Evolutionary conservation across 1,140 invertebrate genomes (phyloP).

Genomic region (Solenopsis invicta): DNA sequence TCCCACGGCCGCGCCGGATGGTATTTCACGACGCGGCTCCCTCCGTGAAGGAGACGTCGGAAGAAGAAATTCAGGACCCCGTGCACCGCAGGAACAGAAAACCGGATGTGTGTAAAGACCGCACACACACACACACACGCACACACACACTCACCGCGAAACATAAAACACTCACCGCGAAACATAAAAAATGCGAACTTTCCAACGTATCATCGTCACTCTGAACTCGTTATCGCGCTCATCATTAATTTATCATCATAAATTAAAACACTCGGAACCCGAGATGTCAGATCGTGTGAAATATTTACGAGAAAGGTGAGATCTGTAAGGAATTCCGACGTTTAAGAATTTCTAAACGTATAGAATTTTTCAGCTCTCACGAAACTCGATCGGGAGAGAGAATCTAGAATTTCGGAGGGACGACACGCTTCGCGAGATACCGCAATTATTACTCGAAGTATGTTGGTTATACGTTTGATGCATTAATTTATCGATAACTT

Average conservation of each 20-base stretch:
- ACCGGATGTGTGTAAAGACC: constrained; percentile 19
- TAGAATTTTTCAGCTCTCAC: constrained; percentile 10
- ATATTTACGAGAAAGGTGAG: neutral
- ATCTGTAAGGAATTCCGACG: neutral
- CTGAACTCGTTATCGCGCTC: neutral
- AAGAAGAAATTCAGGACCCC: constrained; percentile 39
- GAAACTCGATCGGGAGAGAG: neutral
- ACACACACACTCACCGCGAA: too few relatives aligned
- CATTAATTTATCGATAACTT: neutral
- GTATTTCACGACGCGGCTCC: constrained; percentile 43
- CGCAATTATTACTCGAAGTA: neutral
- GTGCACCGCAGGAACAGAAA: neutral
- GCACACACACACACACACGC: neutral
- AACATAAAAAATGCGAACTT: neutral
- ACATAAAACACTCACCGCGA: neutral
- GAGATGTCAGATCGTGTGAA: neutral
- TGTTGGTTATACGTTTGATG: neutral
- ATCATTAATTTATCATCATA: neutral
- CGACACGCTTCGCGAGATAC: neutral
- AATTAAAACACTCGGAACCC: neutral
- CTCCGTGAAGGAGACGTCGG: constrained; percentile 25
- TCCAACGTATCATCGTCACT: neutral
- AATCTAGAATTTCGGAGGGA: neutral
- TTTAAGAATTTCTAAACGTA: neutral
- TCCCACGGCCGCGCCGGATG: neutral